Base-by-base conservation (phyloP, 1,140 invertebrate genomes). In the Drosophila serrata region DNA sequence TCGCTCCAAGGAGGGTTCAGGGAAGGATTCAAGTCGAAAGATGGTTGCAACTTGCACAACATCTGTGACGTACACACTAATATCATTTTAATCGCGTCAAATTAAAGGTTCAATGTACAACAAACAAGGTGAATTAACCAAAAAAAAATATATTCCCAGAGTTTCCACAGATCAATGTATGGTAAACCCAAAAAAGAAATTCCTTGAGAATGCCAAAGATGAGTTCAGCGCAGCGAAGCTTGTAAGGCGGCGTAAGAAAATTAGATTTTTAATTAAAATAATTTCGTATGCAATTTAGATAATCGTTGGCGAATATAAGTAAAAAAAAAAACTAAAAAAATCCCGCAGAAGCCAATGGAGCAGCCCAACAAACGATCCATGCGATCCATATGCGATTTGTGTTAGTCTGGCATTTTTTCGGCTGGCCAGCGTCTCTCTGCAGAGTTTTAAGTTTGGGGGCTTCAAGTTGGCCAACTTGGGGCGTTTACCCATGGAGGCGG, bases 191-290 rank as follows among this genome's bases (percentile, higher is more conserved):
- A 64, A 42, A 42, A 4, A 57, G n/a, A 79, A 39, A 24, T 55
- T 31, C 1, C 4, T 22, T 39, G 35, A 29, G 56, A 40, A 48
- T 40, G 12, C 7, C 6, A 29, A 33, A n/a, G 65, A 46, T 40
- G 33, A 59, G n/a, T 22, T 24, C n/a, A n/a, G 7, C 15, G 35
- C 29, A n/a, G 24, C 13, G 43, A 0, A 12, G 0, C 68, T 22
- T 46, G 33, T 35, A 45, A 64, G 65, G 79, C 56, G 45, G 59
- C 45, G 9, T 59, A 69, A 91, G 55, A 88, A 91, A 92, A 91
- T 92, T 92, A 91, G 91, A 92, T 92, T 92, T 92, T 92, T 92
- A 92, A 92, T 92, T 92, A 92, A 92, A 92, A 92, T 92, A 92
- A 92, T 92, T 92, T 92, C 75, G 75, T 92, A 92, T 92, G 91